A percentile compares a stretch with the other conserved stretches of the same genome.
Evolutionary conservation across 2,888 invertebrate genomes (phyloP).

Genomic region (Strigamia maritima): DNA sequence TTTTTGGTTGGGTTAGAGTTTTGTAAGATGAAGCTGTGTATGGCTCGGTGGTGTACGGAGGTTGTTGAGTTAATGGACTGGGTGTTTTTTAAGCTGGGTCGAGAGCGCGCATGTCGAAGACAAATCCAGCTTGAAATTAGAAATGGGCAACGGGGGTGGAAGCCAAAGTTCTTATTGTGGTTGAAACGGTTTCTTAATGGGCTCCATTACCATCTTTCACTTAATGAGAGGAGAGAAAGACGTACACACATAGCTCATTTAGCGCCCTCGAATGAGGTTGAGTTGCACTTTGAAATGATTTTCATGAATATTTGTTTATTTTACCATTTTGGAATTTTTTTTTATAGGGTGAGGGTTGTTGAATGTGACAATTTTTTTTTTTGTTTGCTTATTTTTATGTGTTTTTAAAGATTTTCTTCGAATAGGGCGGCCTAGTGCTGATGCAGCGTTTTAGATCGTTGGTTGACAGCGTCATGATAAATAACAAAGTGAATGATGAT

Average conservation of each 20-base stretch:
- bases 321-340: neutral
- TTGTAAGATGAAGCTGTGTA: too few species aligned
- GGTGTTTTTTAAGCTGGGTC: constrained; percentile 18
- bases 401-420: neutral
- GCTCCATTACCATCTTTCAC: constrained; percentile 32
- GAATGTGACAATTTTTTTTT: neutral
- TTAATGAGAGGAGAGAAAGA: constrained; percentile 21
- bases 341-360: neutral
- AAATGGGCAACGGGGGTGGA: constrained; percentile 1
- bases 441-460: constrained; percentile 5
- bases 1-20: too few species aligned
- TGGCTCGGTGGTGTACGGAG: too few species aligned
- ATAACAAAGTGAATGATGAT: constrained; percentile 18
- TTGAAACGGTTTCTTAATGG: constrained; percentile 26
- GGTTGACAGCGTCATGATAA: constrained; percentile 1
- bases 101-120: neutral
- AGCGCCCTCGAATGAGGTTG: neutral
- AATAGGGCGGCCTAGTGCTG: neutral
- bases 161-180: constrained; percentile 9
- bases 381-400: neutral
- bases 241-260: constrained; percentile 13
- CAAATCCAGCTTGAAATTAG: constrained; percentile 28
- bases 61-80: constrained; percentile 26
- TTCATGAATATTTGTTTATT: neutral
- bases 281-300: constrained; percentile 6